phyloP scores from a whole-genome alignment of 2,888 invertebrate species.

The Lypha dubia region DNA sequence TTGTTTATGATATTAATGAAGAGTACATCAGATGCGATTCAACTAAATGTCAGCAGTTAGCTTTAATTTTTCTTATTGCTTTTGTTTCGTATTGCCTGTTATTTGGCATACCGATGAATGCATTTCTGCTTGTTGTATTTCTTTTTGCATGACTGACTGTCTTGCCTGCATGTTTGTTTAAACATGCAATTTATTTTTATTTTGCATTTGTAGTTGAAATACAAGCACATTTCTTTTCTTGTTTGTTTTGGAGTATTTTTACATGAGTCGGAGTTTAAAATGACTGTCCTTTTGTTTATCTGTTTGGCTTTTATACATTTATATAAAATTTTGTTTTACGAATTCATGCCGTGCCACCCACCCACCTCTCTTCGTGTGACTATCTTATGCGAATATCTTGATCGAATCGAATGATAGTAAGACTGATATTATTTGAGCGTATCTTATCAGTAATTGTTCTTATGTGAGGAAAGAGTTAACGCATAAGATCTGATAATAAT shows the following conservation, averaged over 20 bases:
- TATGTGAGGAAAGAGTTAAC: background rate
- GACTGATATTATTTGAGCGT: constrained; percentile 9
- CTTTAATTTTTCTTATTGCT: constrained; percentile 8
- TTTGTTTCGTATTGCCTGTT: constrained; percentile 22
- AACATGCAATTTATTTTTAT: constrained; percentile 60
- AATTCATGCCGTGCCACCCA: constrained; percentile 40
- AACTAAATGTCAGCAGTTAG: background rate
- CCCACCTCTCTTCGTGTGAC: background rate
- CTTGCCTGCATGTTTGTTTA: constrained; percentile 52
- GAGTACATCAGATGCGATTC: background rate
- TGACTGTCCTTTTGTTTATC: constrained; percentile 2
- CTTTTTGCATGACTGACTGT: background rate
- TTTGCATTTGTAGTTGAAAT: constrained; percentile 14
- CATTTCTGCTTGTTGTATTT: constrained; percentile 2
- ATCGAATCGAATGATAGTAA: constrained; percentile 43
- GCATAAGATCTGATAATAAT: background rate
- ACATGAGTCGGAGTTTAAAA: constrained; percentile 40
- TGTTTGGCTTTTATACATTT: constrained; percentile 18
- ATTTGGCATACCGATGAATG: constrained; percentile 26
- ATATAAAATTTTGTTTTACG: constrained; percentile 11
- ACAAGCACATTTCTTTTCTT: constrained; percentile 10
- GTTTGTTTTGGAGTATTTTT: constrained; percentile 12
- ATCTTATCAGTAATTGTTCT: background rate
- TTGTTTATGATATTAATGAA: background rate
- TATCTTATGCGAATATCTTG: background rate